A percentile compares a stretch with the other conserved stretches of the same genome.
phyloP scores from a whole-genome alignment of 2,113 vertebrate species.

The Myotis yumanensis region DNA sequence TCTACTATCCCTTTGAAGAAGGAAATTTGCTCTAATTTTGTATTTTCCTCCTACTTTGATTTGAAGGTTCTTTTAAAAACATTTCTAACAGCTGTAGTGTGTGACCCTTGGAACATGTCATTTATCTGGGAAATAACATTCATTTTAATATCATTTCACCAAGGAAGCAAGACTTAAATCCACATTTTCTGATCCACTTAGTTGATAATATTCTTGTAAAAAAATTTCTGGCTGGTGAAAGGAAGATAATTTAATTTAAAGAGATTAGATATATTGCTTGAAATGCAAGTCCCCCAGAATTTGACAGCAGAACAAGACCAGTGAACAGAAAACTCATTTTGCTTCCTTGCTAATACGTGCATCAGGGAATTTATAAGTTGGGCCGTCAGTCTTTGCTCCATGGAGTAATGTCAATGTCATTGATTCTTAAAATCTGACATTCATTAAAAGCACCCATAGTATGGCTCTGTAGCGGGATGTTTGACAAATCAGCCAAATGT shows the following conservation, averaged over 20 bases:
- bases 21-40: conserved; percentile 49
- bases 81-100: conserved; percentile 57
- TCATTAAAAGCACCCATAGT: conserved; percentile 67
- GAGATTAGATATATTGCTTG: conserved; percentile 72
- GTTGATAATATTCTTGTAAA: conserved; percentile 77
- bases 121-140: conserved; percentile 69
- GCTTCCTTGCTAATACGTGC: conserved; percentile 58
- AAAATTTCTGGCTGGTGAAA: conserved; percentile 70
- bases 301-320: conserved; percentile 75
- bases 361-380: conserved; percentile 70
- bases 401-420: conserved; percentile 56
- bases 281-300: conserved; percentile 72
- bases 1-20: conserved; percentile 25
- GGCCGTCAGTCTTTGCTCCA: conserved; percentile 70
- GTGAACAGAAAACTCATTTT: conserved; percentile 66
- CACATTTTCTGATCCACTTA: conserved; percentile 78
- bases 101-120: conserved; percentile 63
- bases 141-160: conserved; percentile 76
- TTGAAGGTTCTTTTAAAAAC: conserved; percentile 61
- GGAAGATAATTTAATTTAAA: conserved; percentile 80
- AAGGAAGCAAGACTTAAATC: conserved; percentile 74
- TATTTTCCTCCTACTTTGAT: conserved; percentile 26
- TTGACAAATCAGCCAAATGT: conserved; percentile 77
- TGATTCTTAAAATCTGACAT: conserved; percentile 76
- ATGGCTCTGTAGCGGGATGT: conserved; percentile 63